These are phyloP conservation scores for Numenius phaeopus DNA, from an alignment of 2,797 vertebrate genomes.

Conservation along the genomic window DNA sequence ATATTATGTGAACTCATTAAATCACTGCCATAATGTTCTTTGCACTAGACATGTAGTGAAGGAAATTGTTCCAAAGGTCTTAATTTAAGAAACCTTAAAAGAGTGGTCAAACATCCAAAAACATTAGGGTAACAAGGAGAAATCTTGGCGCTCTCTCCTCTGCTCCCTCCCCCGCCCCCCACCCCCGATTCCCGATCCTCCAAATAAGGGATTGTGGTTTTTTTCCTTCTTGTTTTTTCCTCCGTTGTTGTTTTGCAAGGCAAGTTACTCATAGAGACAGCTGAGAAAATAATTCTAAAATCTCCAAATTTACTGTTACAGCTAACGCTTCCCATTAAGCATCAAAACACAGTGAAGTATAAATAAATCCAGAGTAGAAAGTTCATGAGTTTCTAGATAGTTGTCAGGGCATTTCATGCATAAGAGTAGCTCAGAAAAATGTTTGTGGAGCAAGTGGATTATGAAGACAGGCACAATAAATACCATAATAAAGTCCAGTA, in stretches of 20 bases:
- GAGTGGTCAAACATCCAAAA: not conserved
- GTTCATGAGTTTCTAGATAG: not conserved
- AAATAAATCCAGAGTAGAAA: not conserved
- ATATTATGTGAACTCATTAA: not conserved
- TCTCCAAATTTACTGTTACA: not conserved
- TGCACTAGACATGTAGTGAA: not conserved
- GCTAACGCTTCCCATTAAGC: not conserved
- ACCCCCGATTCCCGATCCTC: not conserved
- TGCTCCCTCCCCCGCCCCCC: accelerated
- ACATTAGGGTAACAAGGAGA: not conserved
- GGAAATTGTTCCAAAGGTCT: not conserved
- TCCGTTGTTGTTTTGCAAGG: not conserved
- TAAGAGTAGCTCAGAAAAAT: not conserved
- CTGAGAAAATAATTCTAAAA: not conserved
- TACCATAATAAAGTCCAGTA: not conserved
- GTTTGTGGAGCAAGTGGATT: not conserved
- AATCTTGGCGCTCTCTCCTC: not conserved
- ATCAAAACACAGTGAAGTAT: not conserved
- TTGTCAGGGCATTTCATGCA: not conserved
- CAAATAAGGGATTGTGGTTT: not conserved
- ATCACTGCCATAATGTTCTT: not conserved
- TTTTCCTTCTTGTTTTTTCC: not conserved
- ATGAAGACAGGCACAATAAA: not conserved
- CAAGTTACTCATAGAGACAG: not conserved
- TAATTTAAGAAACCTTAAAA: not conserved